Evolutionary conservation across 2,113 vertebrate species (phyloP).

Genomic region (Nothoprocta perdicaria): DNA sequence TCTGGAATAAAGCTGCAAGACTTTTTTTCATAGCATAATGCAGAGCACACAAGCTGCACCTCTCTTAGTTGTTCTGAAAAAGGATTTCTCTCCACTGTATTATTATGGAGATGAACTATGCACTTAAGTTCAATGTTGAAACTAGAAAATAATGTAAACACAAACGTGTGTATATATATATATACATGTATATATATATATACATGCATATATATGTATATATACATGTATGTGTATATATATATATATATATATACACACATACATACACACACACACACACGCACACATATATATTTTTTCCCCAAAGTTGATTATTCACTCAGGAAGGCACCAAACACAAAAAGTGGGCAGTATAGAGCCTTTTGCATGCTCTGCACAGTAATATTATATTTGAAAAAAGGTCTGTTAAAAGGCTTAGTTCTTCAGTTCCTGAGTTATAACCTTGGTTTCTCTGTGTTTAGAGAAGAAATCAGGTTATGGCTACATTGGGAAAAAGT

Average conservation of each 20-base stretch:
- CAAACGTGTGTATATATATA: too few relatives aligned
- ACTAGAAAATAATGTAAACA: background rate
- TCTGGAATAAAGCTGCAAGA: background rate
- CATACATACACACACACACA: too few relatives aligned
- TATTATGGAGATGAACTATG: background rate
- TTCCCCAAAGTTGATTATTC: background rate
- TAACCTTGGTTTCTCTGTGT: conserved; percentile 8
- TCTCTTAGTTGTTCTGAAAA: background rate
- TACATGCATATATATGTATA: too few relatives aligned
- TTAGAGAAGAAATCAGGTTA: conserved; percentile 48
- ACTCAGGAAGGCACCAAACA: background rate
- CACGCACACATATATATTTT: too few relatives aligned
- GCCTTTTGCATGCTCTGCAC: background rate
- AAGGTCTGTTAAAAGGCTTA: background rate
- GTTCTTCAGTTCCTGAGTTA: conserved; percentile 12
- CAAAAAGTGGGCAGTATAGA: background rate
- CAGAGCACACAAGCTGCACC: background rate
- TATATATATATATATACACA: too few relatives aligned
- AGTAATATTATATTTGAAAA: background rate
- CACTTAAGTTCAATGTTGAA: background rate
- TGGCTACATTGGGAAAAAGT: background rate
- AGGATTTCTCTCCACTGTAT: background rate
- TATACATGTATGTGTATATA: too few relatives aligned
- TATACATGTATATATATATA: too few relatives aligned
- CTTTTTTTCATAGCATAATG: background rate